These are phyloP conservation scores for Ashinkailepas kermadecensis DNA, from an alignment of 2,888 invertebrate species.

Conservation along the genomic window DNA sequence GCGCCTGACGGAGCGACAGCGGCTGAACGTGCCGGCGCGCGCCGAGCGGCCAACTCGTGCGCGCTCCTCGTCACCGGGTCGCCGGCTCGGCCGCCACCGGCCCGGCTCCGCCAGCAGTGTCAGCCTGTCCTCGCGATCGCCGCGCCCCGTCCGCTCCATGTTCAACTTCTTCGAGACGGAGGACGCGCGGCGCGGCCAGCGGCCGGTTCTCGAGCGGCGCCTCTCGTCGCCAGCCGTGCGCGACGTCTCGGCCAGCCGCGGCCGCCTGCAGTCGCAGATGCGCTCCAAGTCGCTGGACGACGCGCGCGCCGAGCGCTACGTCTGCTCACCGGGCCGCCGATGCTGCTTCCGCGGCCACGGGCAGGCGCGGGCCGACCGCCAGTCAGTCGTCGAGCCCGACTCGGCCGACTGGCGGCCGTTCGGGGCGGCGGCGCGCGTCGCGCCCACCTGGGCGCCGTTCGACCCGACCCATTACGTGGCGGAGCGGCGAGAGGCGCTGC, in stretches of 20 bases:
- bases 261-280: neutral
- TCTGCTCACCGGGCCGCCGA: neutral
- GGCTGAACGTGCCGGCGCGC: neutral
- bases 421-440: neutral
- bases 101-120: neutral
- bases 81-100: neutral
- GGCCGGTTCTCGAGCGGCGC: neutral
- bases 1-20: constrained; percentile 3
- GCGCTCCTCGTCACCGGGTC: neutral
- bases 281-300: constrained; percentile 17
- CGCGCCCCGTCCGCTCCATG: neutral
- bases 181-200: neutral
- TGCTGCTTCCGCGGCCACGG: neutral
- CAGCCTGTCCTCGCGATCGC: neutral
- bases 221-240: constrained; percentile 15
- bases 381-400: neutral
- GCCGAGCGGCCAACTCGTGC: neutral
- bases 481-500: neutral
- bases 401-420: neutral
- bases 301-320: neutral
- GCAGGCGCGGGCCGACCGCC: too few species aligned
- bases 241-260: neutral
- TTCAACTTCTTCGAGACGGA: constrained; percentile 11
- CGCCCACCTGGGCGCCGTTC: neutral
- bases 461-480: neutral